Conservation (phyloP, 2,797 vertebrate genomes). For the Crossoptilon crossoptilon region DNA sequence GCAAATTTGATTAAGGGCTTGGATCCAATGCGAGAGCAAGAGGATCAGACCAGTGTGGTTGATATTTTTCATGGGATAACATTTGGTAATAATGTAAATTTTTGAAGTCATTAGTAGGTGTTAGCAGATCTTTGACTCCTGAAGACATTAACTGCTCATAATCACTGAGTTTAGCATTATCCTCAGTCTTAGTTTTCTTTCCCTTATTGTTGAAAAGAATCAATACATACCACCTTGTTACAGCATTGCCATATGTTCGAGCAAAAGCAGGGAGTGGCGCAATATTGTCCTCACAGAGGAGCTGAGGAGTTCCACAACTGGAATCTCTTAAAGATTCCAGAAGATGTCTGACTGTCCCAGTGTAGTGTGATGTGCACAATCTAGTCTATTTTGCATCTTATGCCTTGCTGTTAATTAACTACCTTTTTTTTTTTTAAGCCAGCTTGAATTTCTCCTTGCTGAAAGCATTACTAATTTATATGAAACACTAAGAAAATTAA, state of each 20-base stretch:
- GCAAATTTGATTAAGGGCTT: conserved; percentile 17
- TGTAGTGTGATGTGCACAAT: not conserved
- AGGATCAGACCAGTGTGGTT: not conserved
- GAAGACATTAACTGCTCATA: not conserved
- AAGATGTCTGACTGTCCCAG: not conserved
- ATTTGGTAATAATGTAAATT: not conserved
- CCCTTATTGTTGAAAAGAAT: not conserved
- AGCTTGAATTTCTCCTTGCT: not conserved
- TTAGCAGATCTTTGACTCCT: not conserved
- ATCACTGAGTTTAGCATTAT: not conserved
- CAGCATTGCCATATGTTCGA: not conserved
- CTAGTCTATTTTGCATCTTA: not conserved
- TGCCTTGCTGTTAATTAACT: not conserved
- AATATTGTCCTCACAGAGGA: not conserved
- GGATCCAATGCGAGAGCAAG: not conserved
- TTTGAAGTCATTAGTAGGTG: not conserved
- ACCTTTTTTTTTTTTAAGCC: not conserved
- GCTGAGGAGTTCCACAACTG: not conserved
- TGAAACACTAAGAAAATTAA: not conserved
- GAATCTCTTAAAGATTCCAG: not conserved
- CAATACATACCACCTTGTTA: not conserved
- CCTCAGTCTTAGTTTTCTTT: not conserved
- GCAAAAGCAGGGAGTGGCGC: not conserved
- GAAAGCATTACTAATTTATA: not conserved
- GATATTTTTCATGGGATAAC: not conserved